Conservation (phyloP, 2,888 invertebrate species). For the Pterobdella sp. region DNA sequence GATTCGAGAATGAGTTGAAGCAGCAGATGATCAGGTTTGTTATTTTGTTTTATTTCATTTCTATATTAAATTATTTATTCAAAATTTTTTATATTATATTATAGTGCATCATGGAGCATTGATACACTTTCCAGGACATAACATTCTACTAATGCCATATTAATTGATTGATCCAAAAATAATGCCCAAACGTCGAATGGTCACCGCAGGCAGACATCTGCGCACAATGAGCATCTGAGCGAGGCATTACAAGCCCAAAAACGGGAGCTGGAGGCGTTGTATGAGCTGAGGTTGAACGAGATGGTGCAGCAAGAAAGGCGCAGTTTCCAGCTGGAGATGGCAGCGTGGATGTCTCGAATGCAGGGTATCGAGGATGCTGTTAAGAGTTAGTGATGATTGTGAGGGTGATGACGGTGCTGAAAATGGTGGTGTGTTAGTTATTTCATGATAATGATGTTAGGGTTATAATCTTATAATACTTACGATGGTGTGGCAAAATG, state of each 20-base stretch:
- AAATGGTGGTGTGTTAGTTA: background rate
- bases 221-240: constrained; percentile 65
- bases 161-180: too few relatives aligned
- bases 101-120: too few relatives aligned
- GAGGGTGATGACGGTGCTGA: background rate
- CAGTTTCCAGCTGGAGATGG: constrained; percentile 64
- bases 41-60: too few relatives aligned
- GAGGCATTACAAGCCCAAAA: constrained; percentile 59
- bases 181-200: too few relatives aligned
- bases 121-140: too few relatives aligned
- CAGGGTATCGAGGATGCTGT: constrained; percentile 70
- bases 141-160: too few relatives aligned
- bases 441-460: too few relatives aligned
- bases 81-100: too few relatives aligned
- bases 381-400: constrained; percentile 56
- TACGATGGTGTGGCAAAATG: too few relatives aligned
- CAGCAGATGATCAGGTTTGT: constrained; percentile 61
- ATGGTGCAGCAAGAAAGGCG: constrained; percentile 61
- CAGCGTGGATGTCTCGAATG: constrained; percentile 65
- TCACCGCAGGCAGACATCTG: constrained; percentile 68
- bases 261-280: constrained; percentile 55
- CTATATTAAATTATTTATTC: too few relatives aligned
- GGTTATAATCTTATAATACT: too few relatives aligned
- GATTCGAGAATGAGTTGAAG: constrained; percentile 63
- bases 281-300: constrained; percentile 58